These are phyloP conservation scores for Cephus sareptanus DNA, from an alignment of 2,888 invertebrate species.

Conservation along the genomic window DNA sequence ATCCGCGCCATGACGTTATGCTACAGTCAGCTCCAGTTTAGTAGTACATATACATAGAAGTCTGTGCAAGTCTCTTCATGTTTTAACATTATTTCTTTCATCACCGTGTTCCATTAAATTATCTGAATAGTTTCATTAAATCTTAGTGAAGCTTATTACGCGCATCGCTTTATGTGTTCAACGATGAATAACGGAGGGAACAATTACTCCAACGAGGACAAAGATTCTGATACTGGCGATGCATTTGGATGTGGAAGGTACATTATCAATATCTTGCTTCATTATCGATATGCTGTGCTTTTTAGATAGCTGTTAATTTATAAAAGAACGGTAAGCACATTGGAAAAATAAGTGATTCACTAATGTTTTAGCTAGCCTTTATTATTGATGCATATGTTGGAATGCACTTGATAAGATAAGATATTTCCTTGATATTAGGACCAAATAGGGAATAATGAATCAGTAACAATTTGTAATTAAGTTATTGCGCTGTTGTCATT, in stretches of 20 bases:
- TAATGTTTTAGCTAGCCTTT: background rate
- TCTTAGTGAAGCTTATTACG: background rate
- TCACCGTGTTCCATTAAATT: background rate
- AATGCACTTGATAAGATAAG: background rate
- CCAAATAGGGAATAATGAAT: background rate
- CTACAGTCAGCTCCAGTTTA: too few relatives aligned
- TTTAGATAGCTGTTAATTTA: too few relatives aligned
- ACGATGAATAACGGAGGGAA: background rate
- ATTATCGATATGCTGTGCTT: background rate
- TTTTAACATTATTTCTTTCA: background rate
- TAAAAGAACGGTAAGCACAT: too few relatives aligned
- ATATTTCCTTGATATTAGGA: background rate
- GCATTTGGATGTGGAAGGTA: slow-evolving; percentile 62
- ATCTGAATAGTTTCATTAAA: background rate
- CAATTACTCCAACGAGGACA: slow-evolving; percentile 15
- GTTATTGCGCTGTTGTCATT: background rate
- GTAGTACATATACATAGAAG: too few relatives aligned
- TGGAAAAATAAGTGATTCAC: too few relatives aligned
- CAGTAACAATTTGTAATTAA: background rate
- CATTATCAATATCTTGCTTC: background rate
- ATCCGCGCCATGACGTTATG: too few relatives aligned
- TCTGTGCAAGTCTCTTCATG: background rate
- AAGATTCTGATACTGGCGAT: slow-evolving; percentile 48
- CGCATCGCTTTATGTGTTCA: background rate
- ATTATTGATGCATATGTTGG: background rate